Percentiles rank a stretch among this genome's conserved stretches.
Conservation (phyloP, 1,140 invertebrate genomes). For the Anadara kagoshimensis region DNA sequence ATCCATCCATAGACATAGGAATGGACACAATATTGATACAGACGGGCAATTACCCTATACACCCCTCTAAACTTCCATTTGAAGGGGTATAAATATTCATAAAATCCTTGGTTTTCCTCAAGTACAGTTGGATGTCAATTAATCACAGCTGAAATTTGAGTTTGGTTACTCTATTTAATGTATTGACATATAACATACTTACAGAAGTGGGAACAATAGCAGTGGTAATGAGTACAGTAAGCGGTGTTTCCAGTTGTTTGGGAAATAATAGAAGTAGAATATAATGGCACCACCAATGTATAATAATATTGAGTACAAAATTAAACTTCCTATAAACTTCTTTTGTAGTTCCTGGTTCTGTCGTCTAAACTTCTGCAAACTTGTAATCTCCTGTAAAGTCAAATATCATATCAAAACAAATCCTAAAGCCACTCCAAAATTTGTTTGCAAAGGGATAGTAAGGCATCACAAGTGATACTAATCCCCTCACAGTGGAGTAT, state of each 20-base stretch:
- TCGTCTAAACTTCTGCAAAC: conserved; percentile 85
- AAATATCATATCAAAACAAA: conserved; percentile 1
- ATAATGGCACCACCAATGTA: conserved; percentile 84
- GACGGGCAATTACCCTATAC: no score
- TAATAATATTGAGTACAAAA: conserved; percentile 86
- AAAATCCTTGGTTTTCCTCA: no score
- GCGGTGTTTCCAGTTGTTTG: conserved; percentile 80
- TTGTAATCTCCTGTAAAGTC: conserved; percentile 81
- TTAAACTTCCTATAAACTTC: conserved; percentile 84
- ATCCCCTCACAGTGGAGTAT: not conserved
- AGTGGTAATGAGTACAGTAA: conserved; percentile 84
- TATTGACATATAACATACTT: conserved; percentile 75
- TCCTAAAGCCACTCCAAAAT: not conserved
- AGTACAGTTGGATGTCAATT: no score
- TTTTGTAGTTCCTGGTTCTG: conserved; percentile 87
- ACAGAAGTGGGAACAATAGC: conserved; percentile 86
- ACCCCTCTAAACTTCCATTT: no score
- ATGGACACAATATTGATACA: no score
- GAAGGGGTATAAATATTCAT: no score
- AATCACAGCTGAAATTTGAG: no score
- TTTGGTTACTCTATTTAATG: no score
- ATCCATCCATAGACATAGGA: no score
- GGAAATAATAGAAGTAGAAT: conserved; percentile 87
- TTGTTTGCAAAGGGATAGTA: not conserved
- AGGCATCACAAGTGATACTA: no score